phyloP scores from a whole-genome alignment of 64 coral and sea anemone genomes.

The Montipora sp. region DNA sequence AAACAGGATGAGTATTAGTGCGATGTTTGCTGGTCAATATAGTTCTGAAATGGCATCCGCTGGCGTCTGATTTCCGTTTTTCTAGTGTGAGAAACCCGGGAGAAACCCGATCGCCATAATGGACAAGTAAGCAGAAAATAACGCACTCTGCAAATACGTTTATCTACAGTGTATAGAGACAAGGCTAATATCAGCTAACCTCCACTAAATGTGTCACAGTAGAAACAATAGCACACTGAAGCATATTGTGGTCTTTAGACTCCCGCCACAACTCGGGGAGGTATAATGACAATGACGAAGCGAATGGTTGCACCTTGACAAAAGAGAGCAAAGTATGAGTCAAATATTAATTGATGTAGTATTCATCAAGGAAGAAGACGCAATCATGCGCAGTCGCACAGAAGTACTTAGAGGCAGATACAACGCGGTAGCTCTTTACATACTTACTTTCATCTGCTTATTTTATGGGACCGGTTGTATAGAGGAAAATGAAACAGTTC shows the following conservation, averaged over 20 bases:
- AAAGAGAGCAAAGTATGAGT: not conserved
- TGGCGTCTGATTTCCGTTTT: not conserved
- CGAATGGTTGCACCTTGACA: slow-evolving; percentile 79
- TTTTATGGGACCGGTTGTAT: no score
- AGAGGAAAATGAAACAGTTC: no score
- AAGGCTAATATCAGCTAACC: slow-evolving; percentile 45
- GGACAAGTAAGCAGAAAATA: not conserved
- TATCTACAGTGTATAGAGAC: no score
- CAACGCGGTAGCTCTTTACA: no score
- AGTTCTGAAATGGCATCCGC: no score
- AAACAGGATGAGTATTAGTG: no score
- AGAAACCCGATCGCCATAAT: not conserved
- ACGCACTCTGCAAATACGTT: no score
- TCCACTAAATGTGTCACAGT: slow-evolving; percentile 88
- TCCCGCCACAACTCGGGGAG: slow-evolving; percentile 94
- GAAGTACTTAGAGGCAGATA: no score
- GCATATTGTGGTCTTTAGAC: slow-evolving; percentile 96
- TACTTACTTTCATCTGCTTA: no score
- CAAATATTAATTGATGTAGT: not conserved
- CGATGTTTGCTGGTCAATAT: no score
- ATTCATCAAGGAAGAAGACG: no score
- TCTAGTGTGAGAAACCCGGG: not conserved
- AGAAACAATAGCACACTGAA: slow-evolving; percentile 89
- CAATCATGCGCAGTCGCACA: no score
- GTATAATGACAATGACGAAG: slow-evolving; percentile 73